Evolutionary conservation across 2,888 invertebrate species (phyloP).

Genomic region (Plebejus melissa): DNA sequence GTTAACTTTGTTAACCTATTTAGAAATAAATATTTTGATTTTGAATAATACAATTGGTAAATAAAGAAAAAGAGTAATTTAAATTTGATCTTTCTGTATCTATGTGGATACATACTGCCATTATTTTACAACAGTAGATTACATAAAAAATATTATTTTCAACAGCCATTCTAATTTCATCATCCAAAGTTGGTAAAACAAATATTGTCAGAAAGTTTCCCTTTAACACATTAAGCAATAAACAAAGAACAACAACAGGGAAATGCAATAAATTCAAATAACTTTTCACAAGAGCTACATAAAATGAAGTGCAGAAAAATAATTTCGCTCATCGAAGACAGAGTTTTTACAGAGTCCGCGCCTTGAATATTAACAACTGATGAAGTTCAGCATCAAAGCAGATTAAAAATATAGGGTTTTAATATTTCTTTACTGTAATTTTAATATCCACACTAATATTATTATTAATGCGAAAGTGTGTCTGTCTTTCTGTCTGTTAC

Average conservation of each 20-base stretch:
- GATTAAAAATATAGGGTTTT: conserved; percentile 12
- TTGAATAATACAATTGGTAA: too few species aligned
- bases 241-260: conserved; percentile 50
- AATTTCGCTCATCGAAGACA: conserved; percentile 30
- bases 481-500: too few species aligned
- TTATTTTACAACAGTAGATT: neutral
- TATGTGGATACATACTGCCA: neutral
- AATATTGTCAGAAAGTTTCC: conserved; percentile 35
- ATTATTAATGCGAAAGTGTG: too few species aligned
- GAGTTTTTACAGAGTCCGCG: conserved; percentile 28
- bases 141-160: neutral
- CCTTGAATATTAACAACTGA: conserved; percentile 29
- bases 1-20: too few species aligned
- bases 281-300: conserved; percentile 48
- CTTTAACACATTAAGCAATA: conserved; percentile 42
- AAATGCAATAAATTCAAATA: conserved; percentile 52
- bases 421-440: neutral
- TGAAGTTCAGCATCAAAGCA: conserved; percentile 10
- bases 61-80: neutral
- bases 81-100: neutral
- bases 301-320: conserved; percentile 39
- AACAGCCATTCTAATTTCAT: neutral
- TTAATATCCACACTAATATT: too few species aligned
- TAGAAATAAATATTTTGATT: too few species aligned
- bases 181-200: neutral